A percentile compares a stretch with the other conserved stretches of the same genome.
phyloP scores from a whole-genome alignment of 2,888 invertebrate species.

The Eristalis intricaria region DNA sequence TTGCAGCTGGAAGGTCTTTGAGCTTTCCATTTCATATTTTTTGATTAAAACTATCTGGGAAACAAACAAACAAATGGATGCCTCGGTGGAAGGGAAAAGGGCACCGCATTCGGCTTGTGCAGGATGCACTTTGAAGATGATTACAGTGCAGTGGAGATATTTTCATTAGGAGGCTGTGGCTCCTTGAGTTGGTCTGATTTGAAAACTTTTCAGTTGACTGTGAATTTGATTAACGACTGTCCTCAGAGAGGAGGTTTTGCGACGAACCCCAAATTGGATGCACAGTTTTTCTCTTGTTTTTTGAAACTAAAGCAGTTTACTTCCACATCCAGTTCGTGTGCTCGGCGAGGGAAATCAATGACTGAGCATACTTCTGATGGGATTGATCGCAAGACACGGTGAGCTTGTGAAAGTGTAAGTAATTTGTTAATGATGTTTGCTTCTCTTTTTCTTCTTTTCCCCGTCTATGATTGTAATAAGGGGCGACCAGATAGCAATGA shows the following conservation, averaged over 20 bases:
- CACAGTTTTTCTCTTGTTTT: not conserved
- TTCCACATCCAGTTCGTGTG: too few relatives aligned
- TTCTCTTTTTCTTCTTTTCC: too few relatives aligned
- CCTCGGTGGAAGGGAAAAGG: not conserved
- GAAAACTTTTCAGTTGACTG: not conserved
- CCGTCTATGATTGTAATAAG: too few relatives aligned
- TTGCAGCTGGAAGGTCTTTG: not conserved
- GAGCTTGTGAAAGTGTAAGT: too few relatives aligned
- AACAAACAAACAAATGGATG: not conserved
- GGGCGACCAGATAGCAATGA: too few relatives aligned
- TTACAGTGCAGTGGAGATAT: not conserved
- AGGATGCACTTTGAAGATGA: not conserved
- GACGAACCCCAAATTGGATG: not conserved
- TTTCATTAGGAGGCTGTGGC: not conserved
- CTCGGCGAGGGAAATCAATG: not conserved
- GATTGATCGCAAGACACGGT: too few relatives aligned
- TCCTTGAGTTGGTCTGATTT: not conserved
- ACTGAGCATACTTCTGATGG: too few relatives aligned
- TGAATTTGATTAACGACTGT: not conserved
- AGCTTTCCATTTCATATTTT: conserved; percentile 32
- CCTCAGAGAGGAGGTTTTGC: not conserved
- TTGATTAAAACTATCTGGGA: conserved; percentile 44
- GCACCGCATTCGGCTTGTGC: not conserved
- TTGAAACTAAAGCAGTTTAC: too few relatives aligned
- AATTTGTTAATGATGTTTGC: too few relatives aligned